Percentiles rank a stretch among this genome's conserved stretches.
phyloP scores from a whole-genome alignment of 1,140 invertebrate species.

The Phymastichus coffea region DNA sequence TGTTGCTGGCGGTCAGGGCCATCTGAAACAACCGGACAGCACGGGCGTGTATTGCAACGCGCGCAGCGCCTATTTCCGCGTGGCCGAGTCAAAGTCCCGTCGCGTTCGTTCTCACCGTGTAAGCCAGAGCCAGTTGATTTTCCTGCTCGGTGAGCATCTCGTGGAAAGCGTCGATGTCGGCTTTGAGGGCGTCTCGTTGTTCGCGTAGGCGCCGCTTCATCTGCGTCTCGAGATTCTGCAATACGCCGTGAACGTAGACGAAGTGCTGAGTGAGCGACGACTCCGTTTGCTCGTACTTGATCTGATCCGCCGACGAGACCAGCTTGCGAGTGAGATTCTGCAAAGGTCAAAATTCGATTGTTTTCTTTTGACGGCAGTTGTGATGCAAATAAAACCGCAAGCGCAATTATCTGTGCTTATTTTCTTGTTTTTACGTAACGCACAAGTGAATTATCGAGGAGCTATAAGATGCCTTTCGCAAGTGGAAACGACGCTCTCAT shows the following conservation, averaged over 20 bases:
- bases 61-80: too few species aligned
- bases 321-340: conserved; percentile 37
- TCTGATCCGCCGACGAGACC: neutral
- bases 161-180: conserved; percentile 33
- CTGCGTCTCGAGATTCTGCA: conserved; percentile 44
- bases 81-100: neutral
- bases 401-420: too few species aligned
- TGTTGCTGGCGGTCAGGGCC: neutral
- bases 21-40: conserved; percentile 31
- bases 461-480: too few species aligned
- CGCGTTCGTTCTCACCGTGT: conserved; percentile 37
- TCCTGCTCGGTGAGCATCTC: conserved; percentile 30
- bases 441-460: too few species aligned
- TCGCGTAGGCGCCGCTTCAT: conserved; percentile 35
- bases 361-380: too few species aligned
- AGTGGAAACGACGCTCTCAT: too few species aligned
- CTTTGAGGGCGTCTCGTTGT: neutral
- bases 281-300: neutral
- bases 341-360: conserved; percentile 28
- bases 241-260: conserved; percentile 43
- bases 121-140: conserved; percentile 23
- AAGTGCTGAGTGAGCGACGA: conserved; percentile 47
- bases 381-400: neutral
- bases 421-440: too few species aligned
- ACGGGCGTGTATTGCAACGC: too few species aligned